A percentile compares a stretch with the other conserved stretches of the same genome.
These are phyloP conservation scores for Muscidifurax raptorellus DNA, from an alignment of 1,140 invertebrate genomes.

Conservation along the genomic window DNA sequence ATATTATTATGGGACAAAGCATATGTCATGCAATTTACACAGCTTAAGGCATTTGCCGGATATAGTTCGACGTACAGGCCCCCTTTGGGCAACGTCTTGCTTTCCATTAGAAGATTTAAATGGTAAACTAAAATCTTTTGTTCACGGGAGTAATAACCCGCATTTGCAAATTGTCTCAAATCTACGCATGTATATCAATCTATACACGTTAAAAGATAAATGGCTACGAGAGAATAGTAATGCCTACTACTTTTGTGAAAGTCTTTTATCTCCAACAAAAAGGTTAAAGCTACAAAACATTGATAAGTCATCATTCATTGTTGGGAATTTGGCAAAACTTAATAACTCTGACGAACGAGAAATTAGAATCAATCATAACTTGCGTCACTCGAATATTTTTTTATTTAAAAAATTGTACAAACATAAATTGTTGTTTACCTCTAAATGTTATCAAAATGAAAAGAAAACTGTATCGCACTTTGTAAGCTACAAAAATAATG, in stretches of 20 bases:
- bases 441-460: neutral
- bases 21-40: conserved; percentile 52
- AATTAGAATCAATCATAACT: neutral
- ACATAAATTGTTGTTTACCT: neutral
- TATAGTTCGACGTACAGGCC: conserved; percentile 16
- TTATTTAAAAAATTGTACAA: conserved; percentile 1
- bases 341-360: neutral
- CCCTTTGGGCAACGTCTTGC: too few relatives aligned
- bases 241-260: too few relatives aligned
- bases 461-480: conserved; percentile 8
- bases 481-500: neutral
- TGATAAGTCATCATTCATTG: neutral
- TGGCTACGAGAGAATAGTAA: too few relatives aligned
- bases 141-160: too few relatives aligned
- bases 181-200: too few relatives aligned
- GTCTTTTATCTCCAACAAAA: too few relatives aligned
- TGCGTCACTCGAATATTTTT: neutral
- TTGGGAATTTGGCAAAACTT: neutral
- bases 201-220: too few relatives aligned
- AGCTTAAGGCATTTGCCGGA: conserved; percentile 50
- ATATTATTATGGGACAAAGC: conserved; percentile 33
- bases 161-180: conserved; percentile 3
- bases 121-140: too few relatives aligned
- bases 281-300: neutral
- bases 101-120: too few relatives aligned